Evolutionary conservation across 2,113 vertebrate genomes (phyloP), one percentile per base, ranked within the genome.

Genomic region (Hippolais icterina): DNA sequence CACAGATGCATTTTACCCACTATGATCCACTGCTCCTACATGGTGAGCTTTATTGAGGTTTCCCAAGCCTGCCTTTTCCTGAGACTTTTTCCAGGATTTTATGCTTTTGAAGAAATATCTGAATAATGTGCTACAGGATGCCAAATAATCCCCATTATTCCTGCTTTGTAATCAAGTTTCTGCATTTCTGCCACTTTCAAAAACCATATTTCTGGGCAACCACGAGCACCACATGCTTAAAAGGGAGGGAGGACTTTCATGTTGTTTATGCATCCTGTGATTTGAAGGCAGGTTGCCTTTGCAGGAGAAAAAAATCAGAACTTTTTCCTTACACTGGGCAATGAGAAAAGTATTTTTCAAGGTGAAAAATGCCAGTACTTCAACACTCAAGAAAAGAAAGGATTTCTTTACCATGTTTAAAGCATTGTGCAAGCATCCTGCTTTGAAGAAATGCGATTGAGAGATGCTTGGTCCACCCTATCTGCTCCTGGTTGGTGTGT

Each of bases 221-320:
- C 5, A 29, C 0, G 2, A 54, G 39, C 4, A 3, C 35, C 14
- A 2, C 17, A 14, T n/a, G 5, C 63, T 89, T 37, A 68, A 63
- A 88, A 35, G 21, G 2, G 12, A 64, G 6, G 22, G 11, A 75
- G 16, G 24, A 52, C 78, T 84, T 89, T 61, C 28, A 47, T 54
- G 35, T 5, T 1, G 0, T 23, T 66, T 78, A 22, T 83, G 23
- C 5, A 35, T 60, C 21, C 10, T 61, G 6, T 66, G 33, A 54
- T 42, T 19, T 47, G 66, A 63, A 90, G 5, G 7, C 4, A 3
- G 8, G 11, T 53, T 80, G 15, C 6, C 47, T 80, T 49, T 46
- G 20, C 8, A 46, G 68, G 15, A 28, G 19, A 8, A 57, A 65
- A 35, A 37, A 56, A 12, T 0, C 1, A 10, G 27, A 27, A 2